Evolutionary conservation across 2,888 invertebrate species (phyloP), one percentile per base, ranked within the genome.

Genomic region (Dynastes hyllus): DNA sequence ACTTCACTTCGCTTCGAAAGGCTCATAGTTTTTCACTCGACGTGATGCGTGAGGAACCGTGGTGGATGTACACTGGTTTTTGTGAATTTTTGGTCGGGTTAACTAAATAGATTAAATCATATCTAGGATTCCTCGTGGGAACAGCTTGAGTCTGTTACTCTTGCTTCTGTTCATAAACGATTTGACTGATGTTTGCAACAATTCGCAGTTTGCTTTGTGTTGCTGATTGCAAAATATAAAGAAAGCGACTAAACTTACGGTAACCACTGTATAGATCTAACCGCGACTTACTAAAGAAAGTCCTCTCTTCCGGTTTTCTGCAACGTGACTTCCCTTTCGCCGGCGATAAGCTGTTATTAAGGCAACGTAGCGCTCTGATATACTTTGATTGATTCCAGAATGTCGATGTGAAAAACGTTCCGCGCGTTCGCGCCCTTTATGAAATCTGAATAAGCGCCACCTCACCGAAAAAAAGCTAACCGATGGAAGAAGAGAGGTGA

Each of bases 351-450:
- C 58, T 58, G 32, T 58, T 73, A 73, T 73, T 73, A 73, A 58
- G 40, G 55, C 67, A 16, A 55, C 55, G 16, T 8, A 22, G 8
- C 32, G 53, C 22, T 13, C 73, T 58, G 40, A 40, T 37, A 58
- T 73, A 29, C 58, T 55, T 71, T 73, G 73, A 73, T 73, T 73
- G 73, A 73, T 73, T 55, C 51, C 73, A 22, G 22, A 73, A 73
- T 58, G 73, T 40, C 73, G 58, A 58, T 58, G 58, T 40, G 73
- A 73, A 58, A 73, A 73, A 58, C 32, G 40, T 22, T 63, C 29
- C 27, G 11, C 50, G 11, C 71, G 32, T 13, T 55, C 37, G 55
- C 53, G 9, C 32, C 58, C 58, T 73, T 73, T 73, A 58, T 73
- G 73, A 58, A 73, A 73, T 73, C 73, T 58, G 73, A 73, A 73